Evolutionary conservation across 2,888 invertebrate species (phyloP).

Genomic region (Drosophila algonquin): DNA sequence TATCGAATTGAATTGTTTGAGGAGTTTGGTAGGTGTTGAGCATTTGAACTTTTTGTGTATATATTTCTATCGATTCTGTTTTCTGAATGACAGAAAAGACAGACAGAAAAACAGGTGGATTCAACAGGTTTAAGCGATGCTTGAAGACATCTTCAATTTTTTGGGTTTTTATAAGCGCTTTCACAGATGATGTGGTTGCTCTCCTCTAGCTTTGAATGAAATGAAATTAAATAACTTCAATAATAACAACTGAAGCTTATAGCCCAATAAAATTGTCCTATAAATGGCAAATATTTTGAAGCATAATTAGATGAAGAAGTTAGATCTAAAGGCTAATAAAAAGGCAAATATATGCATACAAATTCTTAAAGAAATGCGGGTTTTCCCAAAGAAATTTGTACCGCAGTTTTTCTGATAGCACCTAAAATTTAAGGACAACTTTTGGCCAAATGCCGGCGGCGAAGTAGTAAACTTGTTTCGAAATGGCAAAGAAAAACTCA

Average conservation of each 20-base stretch:
- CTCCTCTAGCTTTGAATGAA: too few species aligned
- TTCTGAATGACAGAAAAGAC: too few species aligned
- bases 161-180: too few species aligned
- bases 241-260: not conserved
- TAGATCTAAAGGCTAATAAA: not conserved
- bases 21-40: not conserved
- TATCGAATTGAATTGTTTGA: slow-evolving; percentile 1
- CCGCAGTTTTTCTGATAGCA: not conserved
- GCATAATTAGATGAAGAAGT: not conserved
- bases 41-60: not conserved
- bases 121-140: not conserved
- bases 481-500: slow-evolving; percentile 31
- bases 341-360: not conserved
- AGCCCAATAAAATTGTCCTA: not conserved
- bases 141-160: not conserved
- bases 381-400: not conserved
- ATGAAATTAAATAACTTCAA: not conserved
- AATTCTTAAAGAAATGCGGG: not conserved
- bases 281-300: not conserved
- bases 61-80: too few species aligned
- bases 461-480: slow-evolving; percentile 31
- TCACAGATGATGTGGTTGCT: too few species aligned
- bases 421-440: slow-evolving; percentile 12
- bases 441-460: slow-evolving; percentile 27
- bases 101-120: not conserved